phyloP scores from a whole-genome alignment of 2,797 vertebrate species.

The Aplochiton taeniatus region DNA sequence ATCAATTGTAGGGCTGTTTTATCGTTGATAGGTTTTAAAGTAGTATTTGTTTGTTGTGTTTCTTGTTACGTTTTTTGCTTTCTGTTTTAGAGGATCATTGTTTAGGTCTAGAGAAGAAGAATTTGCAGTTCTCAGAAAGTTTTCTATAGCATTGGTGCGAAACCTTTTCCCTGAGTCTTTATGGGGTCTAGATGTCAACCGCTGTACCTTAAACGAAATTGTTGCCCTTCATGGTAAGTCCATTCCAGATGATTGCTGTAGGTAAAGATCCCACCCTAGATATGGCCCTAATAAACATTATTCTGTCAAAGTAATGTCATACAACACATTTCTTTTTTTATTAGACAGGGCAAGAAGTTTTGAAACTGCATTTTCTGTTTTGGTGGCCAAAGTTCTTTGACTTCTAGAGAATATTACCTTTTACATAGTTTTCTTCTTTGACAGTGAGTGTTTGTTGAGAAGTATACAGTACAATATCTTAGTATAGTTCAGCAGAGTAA shows the following conservation, averaged over 20 bases:
- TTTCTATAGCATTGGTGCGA: conserved; percentile 71
- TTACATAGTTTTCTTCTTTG: too few relatives aligned
- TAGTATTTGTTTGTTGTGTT: not conserved
- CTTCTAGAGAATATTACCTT: too few relatives aligned
- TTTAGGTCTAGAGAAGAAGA: conserved; percentile 70
- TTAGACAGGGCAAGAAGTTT: too few relatives aligned
- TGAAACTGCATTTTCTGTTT: too few relatives aligned
- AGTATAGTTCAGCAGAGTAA: too few relatives aligned
- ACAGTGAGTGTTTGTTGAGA: too few relatives aligned
- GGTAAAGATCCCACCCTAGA: too few relatives aligned
- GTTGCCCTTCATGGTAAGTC: conserved; percentile 77
- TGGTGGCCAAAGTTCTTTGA: too few relatives aligned
- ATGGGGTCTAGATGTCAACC: conserved; percentile 65
- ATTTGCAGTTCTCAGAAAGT: conserved; percentile 65
- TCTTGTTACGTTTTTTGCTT: conserved; percentile 22
- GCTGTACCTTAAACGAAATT: conserved; percentile 76
- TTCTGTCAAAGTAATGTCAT: too few relatives aligned
- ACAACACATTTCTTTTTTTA: too few relatives aligned
- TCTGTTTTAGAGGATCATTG: conserved; percentile 58
- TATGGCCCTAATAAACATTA: too few relatives aligned
- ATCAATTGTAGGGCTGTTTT: not conserved
- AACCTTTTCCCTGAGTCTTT: conserved; percentile 73
- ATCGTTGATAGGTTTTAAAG: not conserved
- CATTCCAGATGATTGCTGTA: not conserved
- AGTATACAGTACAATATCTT: too few relatives aligned